phyloP scores from a whole-genome alignment of 2,113 vertebrate species.

The Ondatra zibethicus region DNA sequence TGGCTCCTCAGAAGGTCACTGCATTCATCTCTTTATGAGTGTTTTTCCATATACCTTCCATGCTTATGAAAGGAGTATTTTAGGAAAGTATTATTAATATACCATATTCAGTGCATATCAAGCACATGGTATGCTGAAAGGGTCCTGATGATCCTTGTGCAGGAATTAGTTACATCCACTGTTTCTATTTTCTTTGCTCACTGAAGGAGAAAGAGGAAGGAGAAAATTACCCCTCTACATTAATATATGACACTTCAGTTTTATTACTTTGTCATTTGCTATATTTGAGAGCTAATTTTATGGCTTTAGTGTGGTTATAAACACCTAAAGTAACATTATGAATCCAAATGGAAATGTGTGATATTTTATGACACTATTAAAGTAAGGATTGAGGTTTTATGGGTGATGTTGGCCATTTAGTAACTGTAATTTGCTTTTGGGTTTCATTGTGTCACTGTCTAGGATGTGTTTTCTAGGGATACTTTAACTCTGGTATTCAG shows the following conservation, averaged over 20 bases:
- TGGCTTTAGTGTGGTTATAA: constrained; percentile 40
- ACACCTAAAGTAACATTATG: neutral
- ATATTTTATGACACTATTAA: constrained; percentile 17
- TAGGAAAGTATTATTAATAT: neutral
- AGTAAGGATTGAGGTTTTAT: constrained; percentile 1
- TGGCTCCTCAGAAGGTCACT: neutral
- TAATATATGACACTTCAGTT: constrained; percentile 5
- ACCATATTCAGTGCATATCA: neutral
- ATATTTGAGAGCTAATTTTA: neutral
- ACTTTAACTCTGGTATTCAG: neutral
- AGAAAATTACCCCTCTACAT: constrained; percentile 10
- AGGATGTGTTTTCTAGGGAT: neutral
- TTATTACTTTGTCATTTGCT: neutral
- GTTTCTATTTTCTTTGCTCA: constrained; percentile 8
- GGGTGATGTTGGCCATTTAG: neutral
- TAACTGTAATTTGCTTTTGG: constrained; percentile 11
- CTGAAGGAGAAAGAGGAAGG: neutral
- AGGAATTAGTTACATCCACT: neutral
- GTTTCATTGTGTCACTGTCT: neutral
- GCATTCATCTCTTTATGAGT: neutral
- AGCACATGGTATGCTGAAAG: neutral
- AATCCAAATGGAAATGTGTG: constrained; percentile 17
- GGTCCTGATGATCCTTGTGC: neutral
- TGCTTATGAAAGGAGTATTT: constrained; percentile 4
- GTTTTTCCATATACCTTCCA: neutral